A percentile compares a stretch with the other conserved stretches of the same genome.
These are phyloP conservation scores for Synanthedon formicaeformis DNA, from an alignment of 2,888 invertebrate species.

Conservation along the genomic window DNA sequence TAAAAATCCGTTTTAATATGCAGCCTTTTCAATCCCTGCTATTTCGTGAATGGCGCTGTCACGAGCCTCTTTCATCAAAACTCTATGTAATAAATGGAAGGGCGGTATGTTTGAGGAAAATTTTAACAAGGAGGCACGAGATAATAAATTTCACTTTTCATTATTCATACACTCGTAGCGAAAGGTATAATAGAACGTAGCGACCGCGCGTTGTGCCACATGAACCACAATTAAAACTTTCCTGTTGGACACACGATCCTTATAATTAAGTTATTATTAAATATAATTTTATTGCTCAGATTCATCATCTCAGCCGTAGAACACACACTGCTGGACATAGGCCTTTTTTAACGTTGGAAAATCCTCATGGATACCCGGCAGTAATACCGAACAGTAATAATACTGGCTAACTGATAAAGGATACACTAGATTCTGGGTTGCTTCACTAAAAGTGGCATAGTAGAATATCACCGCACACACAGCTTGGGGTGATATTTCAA, in stretches of 20 bases:
- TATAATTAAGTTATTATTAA: background rate
- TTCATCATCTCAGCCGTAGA: too few relatives aligned
- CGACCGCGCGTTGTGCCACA: slow-evolving; percentile 1
- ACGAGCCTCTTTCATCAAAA: background rate
- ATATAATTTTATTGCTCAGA: too few relatives aligned
- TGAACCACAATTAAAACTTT: slow-evolving; percentile 16
- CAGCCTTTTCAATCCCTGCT: background rate
- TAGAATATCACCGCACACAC: too few relatives aligned
- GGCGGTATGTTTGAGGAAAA: background rate
- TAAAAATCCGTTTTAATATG: background rate
- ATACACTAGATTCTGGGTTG: too few relatives aligned
- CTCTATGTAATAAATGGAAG: background rate
- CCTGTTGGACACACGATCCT: background rate
- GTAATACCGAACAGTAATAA: too few relatives aligned
- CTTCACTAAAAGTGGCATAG: too few relatives aligned
- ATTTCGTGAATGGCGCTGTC: background rate
- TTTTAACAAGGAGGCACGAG: background rate
- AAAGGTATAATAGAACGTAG: background rate
- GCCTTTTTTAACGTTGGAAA: too few relatives aligned
- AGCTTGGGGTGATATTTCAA: too few relatives aligned
- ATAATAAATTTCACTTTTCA: slow-evolving; percentile 16
- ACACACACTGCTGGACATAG: too few relatives aligned
- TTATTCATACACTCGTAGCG: slow-evolving; percentile 15
- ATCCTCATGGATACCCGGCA: too few relatives aligned
- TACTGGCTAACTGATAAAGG: too few relatives aligned